phyloP scores from a whole-genome alignment of 2,888 invertebrate genomes.

The Pristionchus mayeri region DNA sequence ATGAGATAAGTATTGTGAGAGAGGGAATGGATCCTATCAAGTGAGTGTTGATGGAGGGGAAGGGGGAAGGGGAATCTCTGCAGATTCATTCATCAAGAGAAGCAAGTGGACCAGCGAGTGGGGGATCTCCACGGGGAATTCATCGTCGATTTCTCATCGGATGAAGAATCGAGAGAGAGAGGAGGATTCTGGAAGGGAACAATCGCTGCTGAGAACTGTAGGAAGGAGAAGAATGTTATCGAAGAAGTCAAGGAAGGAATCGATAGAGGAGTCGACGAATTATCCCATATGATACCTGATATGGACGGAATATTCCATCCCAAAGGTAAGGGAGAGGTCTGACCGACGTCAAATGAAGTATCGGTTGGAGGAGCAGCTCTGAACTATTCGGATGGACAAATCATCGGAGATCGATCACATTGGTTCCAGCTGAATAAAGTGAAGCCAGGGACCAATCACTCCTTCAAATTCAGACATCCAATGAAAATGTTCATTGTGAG shows the following conservation, averaged over 20 bases:
- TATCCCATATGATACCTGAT: slow-evolving; percentile 12
- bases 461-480: slow-evolving; percentile 16
- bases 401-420: neutral
- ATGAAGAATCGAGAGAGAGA: neutral
- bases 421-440: slow-evolving; percentile 20
- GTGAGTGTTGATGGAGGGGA: neutral
- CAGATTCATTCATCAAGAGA: slow-evolving; percentile 10
- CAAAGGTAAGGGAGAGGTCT: too few species aligned
- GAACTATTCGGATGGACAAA: slow-evolving; percentile 1
- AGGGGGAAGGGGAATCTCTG: neutral
- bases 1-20: neutral
- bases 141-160: neutral
- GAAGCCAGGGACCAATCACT: neutral
- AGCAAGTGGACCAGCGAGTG: neutral
- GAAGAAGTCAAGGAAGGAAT: slow-evolving; percentile 19
- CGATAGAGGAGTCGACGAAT: slow-evolving; percentile 15
- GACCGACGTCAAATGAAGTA: too few species aligned
- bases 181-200: slow-evolving; percentile 23
- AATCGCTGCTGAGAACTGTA: neutral
- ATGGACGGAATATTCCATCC: slow-evolving; percentile 17
- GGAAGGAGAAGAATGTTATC: slow-evolving; percentile 11
- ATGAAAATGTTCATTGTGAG: slow-evolving; percentile 16
- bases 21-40: neutral
- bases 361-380: neutral
- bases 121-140: neutral